A percentile compares a stretch with the other conserved stretches of the same genome.
These are phyloP conservation scores for Trichoplusia ni DNA, from an alignment of 1,140 invertebrate species.

Conservation along the genomic window DNA sequence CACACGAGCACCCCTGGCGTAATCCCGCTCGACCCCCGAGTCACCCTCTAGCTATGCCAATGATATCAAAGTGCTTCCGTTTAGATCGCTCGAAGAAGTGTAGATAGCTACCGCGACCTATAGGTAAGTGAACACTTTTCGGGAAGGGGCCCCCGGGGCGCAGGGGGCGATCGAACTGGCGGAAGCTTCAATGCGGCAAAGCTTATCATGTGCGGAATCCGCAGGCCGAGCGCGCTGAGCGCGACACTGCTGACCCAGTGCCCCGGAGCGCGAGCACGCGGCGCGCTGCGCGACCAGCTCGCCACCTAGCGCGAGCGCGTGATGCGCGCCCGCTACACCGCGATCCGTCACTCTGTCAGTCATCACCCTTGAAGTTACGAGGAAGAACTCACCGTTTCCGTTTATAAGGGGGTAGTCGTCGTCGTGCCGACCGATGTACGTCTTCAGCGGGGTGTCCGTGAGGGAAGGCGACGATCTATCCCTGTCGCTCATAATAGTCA, in stretches of 20 bases:
- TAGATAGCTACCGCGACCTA: constrained; percentile 32
- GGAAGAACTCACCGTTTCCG: constrained; percentile 85
- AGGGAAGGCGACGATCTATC: constrained; percentile 89
- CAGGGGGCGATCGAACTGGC: constrained; percentile 70
- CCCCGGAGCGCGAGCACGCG: not conserved
- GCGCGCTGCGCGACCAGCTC: constrained; percentile 22
- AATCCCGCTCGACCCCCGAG: not conserved
- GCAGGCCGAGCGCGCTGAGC: constrained; percentile 29
- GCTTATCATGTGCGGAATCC: constrained; percentile 38
- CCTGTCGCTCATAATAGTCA: constrained; percentile 87
- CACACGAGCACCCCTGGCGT: constrained; percentile 1
- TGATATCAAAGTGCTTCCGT: constrained; percentile 7
- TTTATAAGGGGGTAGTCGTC: constrained; percentile 88
- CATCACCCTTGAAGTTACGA: not conserved
- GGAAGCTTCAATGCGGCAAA: constrained; percentile 71
- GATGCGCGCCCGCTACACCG: constrained; percentile 25
- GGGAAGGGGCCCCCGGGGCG: constrained; percentile 43
- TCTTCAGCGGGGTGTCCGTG: constrained; percentile 90
- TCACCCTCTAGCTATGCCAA: not conserved
- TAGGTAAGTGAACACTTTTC: constrained; percentile 41
- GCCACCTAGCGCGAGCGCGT: constrained; percentile 19
- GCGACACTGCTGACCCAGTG: constrained; percentile 2
- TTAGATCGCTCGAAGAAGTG: constrained; percentile 2
- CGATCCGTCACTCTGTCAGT: not conserved
- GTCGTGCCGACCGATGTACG: constrained; percentile 88